Evolutionary conservation across 2,888 invertebrate genomes (phyloP), one percentile per base, ranked within the genome.

Genomic region (Mythimna loreyi): DNA sequence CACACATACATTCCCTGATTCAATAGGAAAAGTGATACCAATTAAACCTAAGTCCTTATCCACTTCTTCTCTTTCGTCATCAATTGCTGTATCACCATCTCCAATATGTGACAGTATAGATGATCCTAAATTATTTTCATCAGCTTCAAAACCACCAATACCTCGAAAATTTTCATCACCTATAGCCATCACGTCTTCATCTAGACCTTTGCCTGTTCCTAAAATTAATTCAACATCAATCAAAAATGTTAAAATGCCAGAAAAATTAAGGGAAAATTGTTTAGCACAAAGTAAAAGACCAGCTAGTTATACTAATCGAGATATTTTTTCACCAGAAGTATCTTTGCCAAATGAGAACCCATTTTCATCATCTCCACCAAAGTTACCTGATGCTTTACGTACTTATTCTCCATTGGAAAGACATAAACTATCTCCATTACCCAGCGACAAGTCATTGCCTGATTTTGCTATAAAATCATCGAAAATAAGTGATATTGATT

Each of bases 151-250:
- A 28, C 21, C 1, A 53, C n/a, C 43, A 5, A 21, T 25, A 6
- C 3, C 0, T 1, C n/a, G 0, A 47, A 47, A 65, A 23, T 76
- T 62, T 47, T 65, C 67, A 30, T 65, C 65, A 49, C 71, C 71
- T 5, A 1, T 78, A 1, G 9, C 0, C 2, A 11, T 62, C 0
- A 71, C 45, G 0, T 55, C 81, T 13, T 36, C 62, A 16, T 76
- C 78, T 4, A 49, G n/a, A 53, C 47, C 69, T 13, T 52, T 67
- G 2, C 80, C 78, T n/a, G 67, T 75, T 8, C 78, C 78, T 0
- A 78, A 75, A 1, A 58, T 78, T 53, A 67, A 80, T 36, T 19
- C 69, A 13, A 11, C 19, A 30, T 80, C 80, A 1, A 33, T 77
- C 0, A 50, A 28, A 55, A 40, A 80, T 50, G 57, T 75, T 0